These are phyloP conservation scores for Dione juno DNA, from an alignment of 2,888 invertebrate species.

Conservation along the genomic window DNA sequence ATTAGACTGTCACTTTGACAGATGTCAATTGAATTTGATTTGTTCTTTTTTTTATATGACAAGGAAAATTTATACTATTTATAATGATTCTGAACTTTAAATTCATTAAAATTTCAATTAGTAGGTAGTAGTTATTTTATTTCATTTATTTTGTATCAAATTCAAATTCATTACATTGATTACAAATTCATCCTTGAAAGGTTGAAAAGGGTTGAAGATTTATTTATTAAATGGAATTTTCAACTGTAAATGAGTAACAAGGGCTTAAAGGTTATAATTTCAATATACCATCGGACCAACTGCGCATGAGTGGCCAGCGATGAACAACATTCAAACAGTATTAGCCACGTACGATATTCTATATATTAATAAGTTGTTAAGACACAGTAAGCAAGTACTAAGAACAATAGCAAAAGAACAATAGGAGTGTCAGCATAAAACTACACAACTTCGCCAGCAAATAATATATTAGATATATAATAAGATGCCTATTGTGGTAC, in stretches of 20 bases:
- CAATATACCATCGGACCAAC: not conserved
- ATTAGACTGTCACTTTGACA: not conserved
- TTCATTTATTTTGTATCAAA: too few species aligned
- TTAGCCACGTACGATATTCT: constrained; percentile 8
- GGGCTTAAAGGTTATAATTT: not conserved
- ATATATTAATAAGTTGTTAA: constrained; percentile 1
- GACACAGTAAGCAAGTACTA: not conserved
- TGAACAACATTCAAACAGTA: not conserved
- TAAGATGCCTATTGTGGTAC: not conserved
- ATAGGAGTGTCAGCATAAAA: constrained; percentile 7
- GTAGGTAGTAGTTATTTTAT: too few species aligned
- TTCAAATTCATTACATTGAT: too few species aligned
- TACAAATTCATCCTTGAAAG: too few species aligned
- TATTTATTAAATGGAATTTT: too few species aligned
- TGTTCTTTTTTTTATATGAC: too few species aligned
- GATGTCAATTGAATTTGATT: too few species aligned
- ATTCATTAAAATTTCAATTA: too few species aligned
- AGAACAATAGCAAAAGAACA: constrained; percentile 13
- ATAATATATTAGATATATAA: not conserved
- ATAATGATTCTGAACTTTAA: too few species aligned
- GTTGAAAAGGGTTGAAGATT: too few species aligned
- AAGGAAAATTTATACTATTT: too few species aligned
- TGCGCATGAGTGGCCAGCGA: not conserved
- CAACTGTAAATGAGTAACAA: too few species aligned
- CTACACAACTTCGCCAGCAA: constrained; percentile 1